Evolutionary conservation across 1,140 invertebrate species (phyloP), one percentile per base, ranked within the genome.

Genomic region (Drosophila tropicalis): DNA sequence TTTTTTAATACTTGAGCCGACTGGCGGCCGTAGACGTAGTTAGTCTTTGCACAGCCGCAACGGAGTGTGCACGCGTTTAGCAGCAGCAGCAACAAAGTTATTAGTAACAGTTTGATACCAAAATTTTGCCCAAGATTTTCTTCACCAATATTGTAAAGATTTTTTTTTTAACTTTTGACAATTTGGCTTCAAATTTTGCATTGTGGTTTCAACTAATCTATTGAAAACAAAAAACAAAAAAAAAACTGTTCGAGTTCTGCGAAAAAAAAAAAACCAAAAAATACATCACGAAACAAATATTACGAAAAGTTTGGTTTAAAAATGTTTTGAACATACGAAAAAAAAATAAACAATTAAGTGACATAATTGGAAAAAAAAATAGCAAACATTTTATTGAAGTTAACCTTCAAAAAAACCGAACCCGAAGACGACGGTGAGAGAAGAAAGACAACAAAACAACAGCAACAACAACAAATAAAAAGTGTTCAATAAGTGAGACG

Each of bases 1-100:
- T 76, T 90, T 89, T 90, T 91, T 91, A 91, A 91, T 91, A 91
- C 89, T 91, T 91, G 81, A 91, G 86, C 84, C 84, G 84, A 75
- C 84, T 74, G 79, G 84, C 79, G 79, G 82, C 72, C 75, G 81
- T 65, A 44, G 81, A 78, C 79, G 80, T 76, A 91, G 89, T 91
- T 85, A 91, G 89, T 91, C 79, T 90, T 66, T 89, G 89, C 89
- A 91, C 89, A 91, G 89, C 89, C 89, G 83, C 89, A 91, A 90
- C 76, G 89, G 89, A 91, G 89, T 91, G 89, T 91, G 89, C 89
- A 91, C 89, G 89, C 89, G 84, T 58, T 32, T 44, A 81, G 66
- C 81, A 76, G 66, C 79, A 80, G 64, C 72, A 86, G 71, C 79
- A 72, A 54, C 72, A 47, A 60, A n/a, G n/a, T n/a, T 12, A 22